These are phyloP conservation scores for Carabus problematicus DNA, from an alignment of 2,888 invertebrate genomes.

Conservation along the genomic window DNA sequence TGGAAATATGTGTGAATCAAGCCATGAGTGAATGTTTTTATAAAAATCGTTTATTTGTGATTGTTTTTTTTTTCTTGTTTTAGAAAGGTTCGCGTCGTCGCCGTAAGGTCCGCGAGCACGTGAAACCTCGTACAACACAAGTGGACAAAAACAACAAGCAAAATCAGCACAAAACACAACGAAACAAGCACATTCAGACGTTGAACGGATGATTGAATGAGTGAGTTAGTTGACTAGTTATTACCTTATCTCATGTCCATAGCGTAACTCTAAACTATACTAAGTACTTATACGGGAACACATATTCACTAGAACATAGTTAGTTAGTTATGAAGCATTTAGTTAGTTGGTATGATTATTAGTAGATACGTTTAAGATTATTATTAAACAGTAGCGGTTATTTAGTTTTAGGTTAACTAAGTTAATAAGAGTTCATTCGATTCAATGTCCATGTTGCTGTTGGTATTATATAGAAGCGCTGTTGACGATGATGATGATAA, in stretches of 20 bases:
- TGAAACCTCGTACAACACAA: constrained; percentile 16
- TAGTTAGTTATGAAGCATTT: neutral
- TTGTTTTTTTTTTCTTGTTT: constrained; percentile 15
- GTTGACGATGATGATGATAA: too few relatives aligned
- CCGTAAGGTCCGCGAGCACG: constrained; percentile 10
- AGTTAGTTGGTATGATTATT: neutral
- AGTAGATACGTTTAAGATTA: neutral
- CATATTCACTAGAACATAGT: constrained; percentile 16
- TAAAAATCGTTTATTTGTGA: neutral
- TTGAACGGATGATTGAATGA: neutral
- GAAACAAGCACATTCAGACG: neutral
- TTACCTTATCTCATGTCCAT: constrained; percentile 15
- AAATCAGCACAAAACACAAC: neutral
- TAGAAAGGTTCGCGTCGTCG: constrained; percentile 26
- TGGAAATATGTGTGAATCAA: too few relatives aligned
- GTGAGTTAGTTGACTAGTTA: neutral
- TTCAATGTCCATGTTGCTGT: too few relatives aligned
- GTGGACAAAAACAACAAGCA: neutral
- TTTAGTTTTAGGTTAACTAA: neutral
- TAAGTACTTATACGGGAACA: constrained; percentile 3
- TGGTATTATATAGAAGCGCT: too few relatives aligned
- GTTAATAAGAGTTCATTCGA: too few relatives aligned
- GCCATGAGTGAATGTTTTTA: too few relatives aligned
- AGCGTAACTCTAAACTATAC: constrained; percentile 12
- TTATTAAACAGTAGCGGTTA: neutral